phyloP scores from a whole-genome alignment of 2,797 vertebrate genomes.

The Coranthus polyacanthus region DNA sequence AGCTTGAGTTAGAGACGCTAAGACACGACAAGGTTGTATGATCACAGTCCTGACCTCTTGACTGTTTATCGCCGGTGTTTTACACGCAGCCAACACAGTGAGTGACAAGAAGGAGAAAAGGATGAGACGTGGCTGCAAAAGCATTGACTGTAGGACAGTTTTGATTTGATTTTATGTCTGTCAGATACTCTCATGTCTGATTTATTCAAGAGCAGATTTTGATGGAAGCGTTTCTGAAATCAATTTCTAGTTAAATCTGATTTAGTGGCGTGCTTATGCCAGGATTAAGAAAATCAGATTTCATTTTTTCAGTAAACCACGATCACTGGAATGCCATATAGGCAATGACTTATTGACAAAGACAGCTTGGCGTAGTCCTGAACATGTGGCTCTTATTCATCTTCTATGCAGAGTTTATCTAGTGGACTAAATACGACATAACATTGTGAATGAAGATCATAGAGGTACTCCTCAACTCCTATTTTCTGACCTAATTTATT shows the following conservation, averaged over 20 bases:
- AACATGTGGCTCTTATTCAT: constrained; percentile 20
- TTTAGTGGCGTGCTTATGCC: constrained; percentile 19
- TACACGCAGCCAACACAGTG: neutral
- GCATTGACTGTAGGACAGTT: neutral
- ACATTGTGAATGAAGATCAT: constrained; percentile 29
- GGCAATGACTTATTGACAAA: constrained; percentile 3
- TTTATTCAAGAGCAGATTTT: constrained; percentile 4
- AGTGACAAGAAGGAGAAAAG: constrained; percentile 1
- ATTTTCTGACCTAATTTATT: constrained; percentile 38
- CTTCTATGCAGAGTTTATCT: constrained; percentile 27
- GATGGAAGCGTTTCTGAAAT: constrained; percentile 32
- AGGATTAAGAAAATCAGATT: constrained; percentile 17
- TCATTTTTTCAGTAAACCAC: constrained; percentile 14
- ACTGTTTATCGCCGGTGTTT: constrained; percentile 14
- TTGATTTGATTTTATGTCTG: constrained; percentile 10
- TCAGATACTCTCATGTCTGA: constrained; percentile 8
- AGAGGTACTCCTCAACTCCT: constrained; percentile 38
- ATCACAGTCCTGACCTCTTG: constrained; percentile 8
- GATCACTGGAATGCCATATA: constrained; percentile 15
- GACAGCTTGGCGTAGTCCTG: constrained; percentile 4
- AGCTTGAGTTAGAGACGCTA: constrained; percentile 3
- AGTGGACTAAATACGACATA: constrained; percentile 25
- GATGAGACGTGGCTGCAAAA: neutral
- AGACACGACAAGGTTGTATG: neutral
- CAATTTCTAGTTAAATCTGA: constrained; percentile 22